Conservation (phyloP, 2,113 vertebrate species). For the Collichthys lucidus region DNA sequence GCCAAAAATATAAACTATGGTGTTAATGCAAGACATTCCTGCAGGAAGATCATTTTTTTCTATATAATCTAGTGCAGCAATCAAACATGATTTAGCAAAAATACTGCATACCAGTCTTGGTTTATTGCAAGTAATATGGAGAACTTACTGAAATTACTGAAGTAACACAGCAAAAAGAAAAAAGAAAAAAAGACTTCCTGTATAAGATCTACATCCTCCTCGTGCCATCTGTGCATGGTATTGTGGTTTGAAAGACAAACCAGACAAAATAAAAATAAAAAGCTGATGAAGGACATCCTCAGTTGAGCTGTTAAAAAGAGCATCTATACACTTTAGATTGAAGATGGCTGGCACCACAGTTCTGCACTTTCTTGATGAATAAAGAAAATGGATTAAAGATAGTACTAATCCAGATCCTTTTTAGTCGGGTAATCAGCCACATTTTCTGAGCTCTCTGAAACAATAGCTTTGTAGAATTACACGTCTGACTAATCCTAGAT, state of each 20-base stretch:
- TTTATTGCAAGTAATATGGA: not conserved
- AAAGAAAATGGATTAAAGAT: not conserved
- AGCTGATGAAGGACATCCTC: conserved; percentile 12
- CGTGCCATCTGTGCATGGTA: not conserved
- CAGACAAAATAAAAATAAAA: conserved; percentile 10
- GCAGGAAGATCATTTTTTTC: not conserved
- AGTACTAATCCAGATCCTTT: not conserved
- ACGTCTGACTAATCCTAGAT: not conserved
- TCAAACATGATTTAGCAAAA: not conserved
- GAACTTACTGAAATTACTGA: not conserved
- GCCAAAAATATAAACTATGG: not conserved
- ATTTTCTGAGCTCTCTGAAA: not conserved
- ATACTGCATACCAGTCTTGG: not conserved
- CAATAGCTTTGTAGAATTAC: not conserved
- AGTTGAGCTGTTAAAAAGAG: not conserved
- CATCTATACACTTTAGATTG: not conserved
- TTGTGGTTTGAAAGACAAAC: not conserved
- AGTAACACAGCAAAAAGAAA: not conserved
- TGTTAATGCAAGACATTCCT: not conserved
- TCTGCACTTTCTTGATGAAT: not conserved
- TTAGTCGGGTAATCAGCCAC: not conserved
- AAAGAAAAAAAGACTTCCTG: too few relatives aligned
- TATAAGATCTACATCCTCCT: conserved; percentile 7
- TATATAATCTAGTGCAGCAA: not conserved
- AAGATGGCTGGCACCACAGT: not conserved